Base-by-base conservation (phyloP, 2,113 vertebrate genomes). In the Beaufortia kweichowensis region DNA sequence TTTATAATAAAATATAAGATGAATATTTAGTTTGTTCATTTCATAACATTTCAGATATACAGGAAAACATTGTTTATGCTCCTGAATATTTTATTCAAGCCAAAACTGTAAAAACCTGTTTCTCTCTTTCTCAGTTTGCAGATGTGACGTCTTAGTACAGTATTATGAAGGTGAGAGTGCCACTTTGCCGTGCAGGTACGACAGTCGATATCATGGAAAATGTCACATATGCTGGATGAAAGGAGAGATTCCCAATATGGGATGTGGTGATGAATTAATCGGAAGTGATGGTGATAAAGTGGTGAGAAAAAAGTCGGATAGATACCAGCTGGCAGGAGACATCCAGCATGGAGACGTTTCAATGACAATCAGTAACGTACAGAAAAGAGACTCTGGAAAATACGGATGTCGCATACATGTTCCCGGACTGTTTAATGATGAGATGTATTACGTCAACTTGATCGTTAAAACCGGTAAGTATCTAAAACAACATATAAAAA, bases 351-450 rank as follows among this genome's bases (percentile, higher is more conserved):
- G 85, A 24, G 78, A 86, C 23, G 83, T 83, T 11, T 82, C 85
- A 46, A 43, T 86, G 31, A 84, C 83, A 8, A 82, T 86, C 62
- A 0, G 28, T 7, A 23, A 53, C 33, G 11, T 65, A 1, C 24
- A 9, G 1, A 43, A 24, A 43, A 3, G 14, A 15, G 83, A 86
- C 64, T 74, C 81, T 43, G 85, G 83, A 29, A 59, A 11, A 28
- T 86, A 86, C 3, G 81, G 81, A 14, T 86, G 85, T 56, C 79
- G 85, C 2, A 74, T 84, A 35, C 67, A 81, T 3, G 15, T 82
- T 0, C 61, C 57, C 10, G 85, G 85, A 74, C 64, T 0, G 63
- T 86, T 83, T 33, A 86, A 86, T 55, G 85, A 86, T 66, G 4
- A 63, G 66, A 82, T 74, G 61, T 4, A 48, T 48, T 14, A 24